Evolutionary conservation across 2,888 invertebrate genomes (phyloP).

Genomic region (Eulithis prunata): DNA sequence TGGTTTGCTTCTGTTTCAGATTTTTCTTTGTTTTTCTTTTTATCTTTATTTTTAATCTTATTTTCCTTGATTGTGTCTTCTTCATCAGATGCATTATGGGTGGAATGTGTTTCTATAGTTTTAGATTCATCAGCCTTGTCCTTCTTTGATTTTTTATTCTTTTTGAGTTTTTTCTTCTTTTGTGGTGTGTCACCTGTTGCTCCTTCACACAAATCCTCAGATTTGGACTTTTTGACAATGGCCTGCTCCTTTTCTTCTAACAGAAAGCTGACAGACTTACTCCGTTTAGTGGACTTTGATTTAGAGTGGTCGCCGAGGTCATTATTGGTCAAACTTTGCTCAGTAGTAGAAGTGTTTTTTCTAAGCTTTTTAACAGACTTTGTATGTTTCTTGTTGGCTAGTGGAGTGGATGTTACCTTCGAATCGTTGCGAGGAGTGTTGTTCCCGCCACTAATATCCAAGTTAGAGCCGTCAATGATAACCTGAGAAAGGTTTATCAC

Average conservation of each 20-base stretch:
- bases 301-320: constrained; percentile 38
- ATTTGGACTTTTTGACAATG: constrained; percentile 65
- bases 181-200: constrained; percentile 33
- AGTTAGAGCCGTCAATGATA: constrained; percentile 53
- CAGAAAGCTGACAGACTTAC: constrained; percentile 76
- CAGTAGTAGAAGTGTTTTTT: constrained; percentile 48
- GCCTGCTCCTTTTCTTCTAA: constrained; percentile 67
- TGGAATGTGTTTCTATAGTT: constrained; percentile 25
- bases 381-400: constrained; percentile 27
- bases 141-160: constrained; percentile 44
- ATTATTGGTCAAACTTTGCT: constrained; percentile 47
- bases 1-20: constrained; percentile 42
- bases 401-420: constrained; percentile 59
- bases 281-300: constrained; percentile 67
- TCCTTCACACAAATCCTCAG: constrained; percentile 51
- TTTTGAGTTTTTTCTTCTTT: constrained; percentile 42
- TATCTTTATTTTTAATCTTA: constrained; percentile 41
- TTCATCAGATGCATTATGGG: constrained; percentile 3
- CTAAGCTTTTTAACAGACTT: constrained; percentile 55
- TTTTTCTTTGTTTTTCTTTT: constrained; percentile 53
- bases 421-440: constrained; percentile 42
- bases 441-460: constrained; percentile 37
- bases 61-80: constrained; percentile 5
- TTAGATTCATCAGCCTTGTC: constrained; percentile 39
- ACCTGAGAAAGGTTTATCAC: constrained; percentile 50